Base-by-base conservation (phyloP, 2,888 invertebrate species). In the Thera britannica region DNA sequence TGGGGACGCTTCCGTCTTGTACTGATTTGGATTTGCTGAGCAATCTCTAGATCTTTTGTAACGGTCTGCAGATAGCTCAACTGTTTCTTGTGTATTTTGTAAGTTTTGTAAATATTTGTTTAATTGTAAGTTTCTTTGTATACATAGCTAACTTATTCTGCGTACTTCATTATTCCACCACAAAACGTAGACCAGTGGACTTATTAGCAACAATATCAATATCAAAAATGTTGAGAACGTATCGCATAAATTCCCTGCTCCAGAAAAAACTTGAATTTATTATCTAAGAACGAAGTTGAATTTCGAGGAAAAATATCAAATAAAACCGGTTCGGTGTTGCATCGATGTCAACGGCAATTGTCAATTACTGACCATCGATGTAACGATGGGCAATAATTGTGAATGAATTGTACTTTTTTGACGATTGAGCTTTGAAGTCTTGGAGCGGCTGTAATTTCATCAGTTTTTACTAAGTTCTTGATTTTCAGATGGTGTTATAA, bases 341-440 rank as follows among this genome's bases (percentile, higher is more conserved):
- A 81, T 79, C 81, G 79, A 81, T 80, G 81, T 85, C 84, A 79
- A 72, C 67, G 64, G 79, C 77, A 23, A 23, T 23, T 23, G 23
- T 23, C 23, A 23, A 23, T 23, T 23, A 23, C 23, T 23, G 23
- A 23, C 23, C 23, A 23, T 23, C 23, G 23, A 23, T 23, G 23
- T 82, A 82, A 81, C 76, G 77, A 83, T 76, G 83, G 84, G 88
- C 88, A 90, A 89, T 90, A 90, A 90, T 90, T 83, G 82, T 91
- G 90, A 92, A 73, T 73, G 71, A 71, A 73, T 67, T 63, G 65
- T 62, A 52, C 8, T 52, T 91, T 90, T 87, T 89, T 87, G 86
- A 75, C 11, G 44, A 8, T 46, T 59, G 65, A 71, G 52, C 34
- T 34, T 52, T 34, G 48, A 12, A 3, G n/a, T 49, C n/a, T 48